Evolutionary conservation across 2,113 vertebrate species (phyloP), one percentile per base, ranked within the genome.

Genomic region (Oryzias curvinotus): DNA sequence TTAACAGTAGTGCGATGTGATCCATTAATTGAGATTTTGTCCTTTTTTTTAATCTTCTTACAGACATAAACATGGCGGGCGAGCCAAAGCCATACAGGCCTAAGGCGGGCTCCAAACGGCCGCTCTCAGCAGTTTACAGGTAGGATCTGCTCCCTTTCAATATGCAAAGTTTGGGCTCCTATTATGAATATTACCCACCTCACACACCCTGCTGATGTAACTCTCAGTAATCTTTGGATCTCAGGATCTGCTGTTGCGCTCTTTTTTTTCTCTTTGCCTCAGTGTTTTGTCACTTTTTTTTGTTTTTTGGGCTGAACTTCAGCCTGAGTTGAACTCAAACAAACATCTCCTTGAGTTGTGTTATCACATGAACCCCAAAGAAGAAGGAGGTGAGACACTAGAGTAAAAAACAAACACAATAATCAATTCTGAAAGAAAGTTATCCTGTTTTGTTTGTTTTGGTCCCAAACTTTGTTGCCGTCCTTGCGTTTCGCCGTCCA

Each of bases 51-150:
- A 83, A 17, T 76, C 7, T 78, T 46, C 73, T 57, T 67, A 18
- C 91, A 99, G 96, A 99, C 88, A 98, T 99, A 87, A 99, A 99
- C 86, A 99, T 99, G 97, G 97, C 97, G 13, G 97, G 97, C 21
- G 97, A 98, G 75, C 96, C 97, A 42, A 99, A 98, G 89, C 97
- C 96, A 1, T 99, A 99, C 90, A 93, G 97, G 90, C 96, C 96
- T 36, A 99, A 99, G 90, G 90, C 93, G 2, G 96, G 94, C 78
- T 94, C 92, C 79, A 99, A 99, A 71, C 78, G 96, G 45, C 97
- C 96, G 14, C 92, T 98, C 46, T 97, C 96, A 68, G 94, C 96
- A 16, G 95, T 99, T 61, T 99, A 99, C 82, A 95, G 88, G 91
- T 92, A 66, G 83, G 73, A 65, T 4, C 21, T 28, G 0, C 18